Evolutionary conservation across 2,797 vertebrate species (phyloP).

Genomic region (Mallotus villosus): DNA sequence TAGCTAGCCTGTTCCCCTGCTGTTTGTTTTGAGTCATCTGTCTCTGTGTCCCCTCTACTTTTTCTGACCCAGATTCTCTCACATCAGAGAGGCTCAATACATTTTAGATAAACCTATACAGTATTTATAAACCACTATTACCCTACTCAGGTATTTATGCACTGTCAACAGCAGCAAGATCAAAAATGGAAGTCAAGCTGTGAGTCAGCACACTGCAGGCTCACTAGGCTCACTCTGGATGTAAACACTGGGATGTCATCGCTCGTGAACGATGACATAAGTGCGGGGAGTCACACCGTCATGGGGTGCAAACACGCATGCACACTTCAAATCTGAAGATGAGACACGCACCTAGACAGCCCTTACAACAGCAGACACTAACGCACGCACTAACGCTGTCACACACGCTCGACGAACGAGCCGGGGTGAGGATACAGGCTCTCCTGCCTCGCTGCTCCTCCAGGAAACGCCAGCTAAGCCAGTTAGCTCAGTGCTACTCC

Average conservation of each 20-base stretch:
- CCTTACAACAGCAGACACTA: conserved; percentile 20
- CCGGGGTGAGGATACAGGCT: background rate
- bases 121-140: no score
- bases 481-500: background rate
- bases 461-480: background rate
- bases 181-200: conserved; percentile 1
- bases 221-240: no score
- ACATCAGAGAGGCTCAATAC: no score
- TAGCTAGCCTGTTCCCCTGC: no score
- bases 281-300: conserved; percentile 11
- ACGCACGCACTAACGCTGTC: conserved; percentile 18
- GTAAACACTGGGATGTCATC: background rate
- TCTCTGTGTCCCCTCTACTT: no score
- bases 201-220: conserved; percentile 6
- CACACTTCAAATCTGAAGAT: background rate
- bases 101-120: no score
- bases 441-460: background rate
- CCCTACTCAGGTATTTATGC: no score
- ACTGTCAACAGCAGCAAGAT: background rate
- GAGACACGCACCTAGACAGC: conserved; percentile 32
- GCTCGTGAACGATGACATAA: conserved; percentile 15
- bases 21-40: no score
- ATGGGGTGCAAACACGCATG: background rate
- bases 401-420: background rate
- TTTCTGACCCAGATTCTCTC: no score